A percentile compares a stretch with the other conserved stretches of the same genome.
Evolutionary conservation across 2,888 invertebrate genomes (phyloP).

Genomic region (Crossocerus cetratus): DNA sequence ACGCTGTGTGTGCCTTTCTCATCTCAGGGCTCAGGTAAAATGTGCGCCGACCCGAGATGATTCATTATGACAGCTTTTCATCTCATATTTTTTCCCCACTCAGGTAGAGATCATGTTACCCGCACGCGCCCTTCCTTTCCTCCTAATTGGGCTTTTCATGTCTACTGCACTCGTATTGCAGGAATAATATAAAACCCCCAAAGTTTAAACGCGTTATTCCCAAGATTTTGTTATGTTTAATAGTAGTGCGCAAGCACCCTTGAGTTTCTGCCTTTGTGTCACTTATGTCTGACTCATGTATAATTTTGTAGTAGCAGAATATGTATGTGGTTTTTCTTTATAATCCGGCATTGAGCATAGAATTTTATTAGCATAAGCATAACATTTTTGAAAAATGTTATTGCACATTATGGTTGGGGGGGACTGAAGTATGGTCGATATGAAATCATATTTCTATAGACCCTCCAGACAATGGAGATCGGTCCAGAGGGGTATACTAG

Average conservation of each 20-base stretch:
- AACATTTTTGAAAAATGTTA: too few species aligned
- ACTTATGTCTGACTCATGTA: too few species aligned
- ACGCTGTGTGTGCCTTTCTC: constrained; percentile 47
- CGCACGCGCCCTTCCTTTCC: background rate
- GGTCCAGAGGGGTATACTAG: constrained; percentile 56
- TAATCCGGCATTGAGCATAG: too few species aligned
- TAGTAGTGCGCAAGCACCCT: too few species aligned
- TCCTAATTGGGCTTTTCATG: constrained; percentile 1
- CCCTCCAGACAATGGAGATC: constrained; percentile 57
- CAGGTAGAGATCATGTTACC: constrained; percentile 59
- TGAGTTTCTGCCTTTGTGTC: too few species aligned
- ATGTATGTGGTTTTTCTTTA: too few species aligned
- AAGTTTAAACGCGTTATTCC: too few species aligned
- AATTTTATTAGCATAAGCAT: too few species aligned
- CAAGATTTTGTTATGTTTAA: too few species aligned
- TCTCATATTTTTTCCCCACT: constrained; percentile 66
- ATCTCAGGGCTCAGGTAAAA: constrained; percentile 65
- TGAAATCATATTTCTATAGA: constrained; percentile 68
- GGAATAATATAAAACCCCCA: too few species aligned
- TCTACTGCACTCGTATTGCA: background rate
- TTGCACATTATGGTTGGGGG: background rate
- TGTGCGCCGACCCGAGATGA: constrained; percentile 69
- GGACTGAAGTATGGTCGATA: constrained; percentile 38
- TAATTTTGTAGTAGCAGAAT: too few species aligned
- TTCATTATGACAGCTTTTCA: constrained; percentile 76